phyloP scores from a whole-genome alignment of 2,113 vertebrate genomes.

The Danionella cerebrum region DNA sequence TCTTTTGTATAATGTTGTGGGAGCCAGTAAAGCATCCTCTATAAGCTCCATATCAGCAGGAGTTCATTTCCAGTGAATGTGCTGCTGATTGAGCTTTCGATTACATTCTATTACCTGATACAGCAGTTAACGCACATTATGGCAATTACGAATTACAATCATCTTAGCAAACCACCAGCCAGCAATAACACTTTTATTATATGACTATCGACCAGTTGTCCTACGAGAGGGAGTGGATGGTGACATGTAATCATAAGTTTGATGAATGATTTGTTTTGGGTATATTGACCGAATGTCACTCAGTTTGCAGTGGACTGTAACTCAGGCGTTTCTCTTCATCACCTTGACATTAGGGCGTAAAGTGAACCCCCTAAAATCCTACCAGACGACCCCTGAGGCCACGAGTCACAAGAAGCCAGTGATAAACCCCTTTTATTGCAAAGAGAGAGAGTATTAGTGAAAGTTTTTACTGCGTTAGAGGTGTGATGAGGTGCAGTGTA shows the following conservation, averaged over 20 bases:
- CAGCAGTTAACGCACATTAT: slow-evolving; percentile 30
- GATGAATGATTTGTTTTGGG: slow-evolving; percentile 31
- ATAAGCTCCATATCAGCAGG: background rate
- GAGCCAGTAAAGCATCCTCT: no score
- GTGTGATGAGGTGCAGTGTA: slow-evolving; percentile 28
- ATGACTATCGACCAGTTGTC: slow-evolving; percentile 25
- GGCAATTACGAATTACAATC: slow-evolving; percentile 35
- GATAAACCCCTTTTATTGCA: slow-evolving; percentile 22
- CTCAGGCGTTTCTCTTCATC: slow-evolving; percentile 14
- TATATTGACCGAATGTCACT: slow-evolving; percentile 32
- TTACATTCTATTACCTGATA: slow-evolving; percentile 16
- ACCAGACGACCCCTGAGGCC: background rate
- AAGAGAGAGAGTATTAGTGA: slow-evolving; percentile 23
- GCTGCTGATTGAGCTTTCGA: slow-evolving; percentile 17
- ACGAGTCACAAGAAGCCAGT: slow-evolving; percentile 10
- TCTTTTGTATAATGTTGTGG: no score
- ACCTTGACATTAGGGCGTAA: slow-evolving; percentile 15
- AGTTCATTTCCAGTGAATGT: background rate
- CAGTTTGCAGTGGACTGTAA: slow-evolving; percentile 23
- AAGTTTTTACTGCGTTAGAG: slow-evolving; percentile 37
- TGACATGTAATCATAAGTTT: slow-evolving; percentile 32
- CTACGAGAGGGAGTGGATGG: slow-evolving; percentile 18
- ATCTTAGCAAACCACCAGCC: slow-evolving; percentile 20
- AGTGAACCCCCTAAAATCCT: slow-evolving; percentile 21
- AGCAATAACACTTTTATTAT: slow-evolving; percentile 31